Base-by-base conservation (phyloP, 2,113 vertebrate genomes). In the Toxotes chatareus region DNA sequence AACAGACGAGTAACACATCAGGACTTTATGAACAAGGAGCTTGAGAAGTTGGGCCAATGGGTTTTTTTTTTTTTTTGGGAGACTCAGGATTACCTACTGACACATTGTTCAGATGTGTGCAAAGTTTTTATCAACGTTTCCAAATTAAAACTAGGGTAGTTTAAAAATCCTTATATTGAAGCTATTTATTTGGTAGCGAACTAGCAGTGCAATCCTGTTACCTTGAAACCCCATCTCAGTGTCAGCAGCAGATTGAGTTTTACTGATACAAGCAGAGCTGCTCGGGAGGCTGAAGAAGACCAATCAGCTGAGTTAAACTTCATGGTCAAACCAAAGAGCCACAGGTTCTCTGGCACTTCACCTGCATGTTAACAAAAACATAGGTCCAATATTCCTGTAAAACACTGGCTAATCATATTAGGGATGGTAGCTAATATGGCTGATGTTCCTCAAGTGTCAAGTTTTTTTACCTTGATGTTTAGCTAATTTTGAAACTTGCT, bases 11-110 rank as follows among this genome's bases (percentile, higher is more conserved):
- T 27, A 27, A 53, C 19, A 9, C 21, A 17, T 16, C 51, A 31
- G 44, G 64, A 69, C n/a, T 31, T 56, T 31, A 34, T 0, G 2
- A 3, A 17, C 6, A 31, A 31, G 11, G 32, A 55, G 62, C 27
- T 61, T 49, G 10, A 32, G n/a, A 38, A 44, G 5, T 34, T 7
- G 27, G 7, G 11, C 3, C n/a, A 40, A 46, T 7, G 3, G 8
- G 44, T 44, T 16, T 5, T 38, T 63, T 5, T 21, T 16, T 9
- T 59, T 44, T 60, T 31, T 38, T 63, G 27, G 27, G 31, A 38
- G 7, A 64, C 66, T 84, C 67, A 84, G 80, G 71, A 67, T 64
- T 40, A 38, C 11, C 6, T 5, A 14, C 32, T 61, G 23, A 46
- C 19, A 10, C 9, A n/a, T 53, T 5, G 32, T 55, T 75, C 55